Evolutionary conservation across 1,140 invertebrate species (phyloP), one percentile per base, ranked within the genome.

Genomic region (Lysiphlebus fabarum): DNA sequence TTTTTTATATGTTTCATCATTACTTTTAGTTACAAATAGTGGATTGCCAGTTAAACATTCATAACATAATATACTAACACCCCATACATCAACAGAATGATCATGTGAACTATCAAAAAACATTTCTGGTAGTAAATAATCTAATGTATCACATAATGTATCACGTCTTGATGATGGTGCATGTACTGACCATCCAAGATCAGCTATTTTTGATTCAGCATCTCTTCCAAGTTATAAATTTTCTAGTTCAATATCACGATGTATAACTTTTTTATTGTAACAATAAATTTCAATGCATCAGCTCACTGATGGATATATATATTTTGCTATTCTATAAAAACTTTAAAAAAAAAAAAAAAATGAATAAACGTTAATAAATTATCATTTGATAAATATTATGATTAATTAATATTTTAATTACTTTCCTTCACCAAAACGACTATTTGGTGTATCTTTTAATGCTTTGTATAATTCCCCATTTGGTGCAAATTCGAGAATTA

Each of bases 51-150:
- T 89, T 8, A 98, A 75, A 67, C 95, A 87, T 76, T 98, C 95
- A 67, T 92, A 98, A 67, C 90, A 92, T 0, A 97, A 79, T 7
- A 98, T 90, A 5, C 95, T 95, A 38, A 96, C 80, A 70, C 92
- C 93, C 95, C 95, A 98, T 14, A 95, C 82, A 77, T 98, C 95
- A 0, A 96, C 93, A 41, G 84, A 85, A 67, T 89, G 85, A 64
- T 91, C 90, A 67, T 98, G 93, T 0, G 87, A 84, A 64, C 89
- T 85, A 1, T 90, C 90, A 64, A 84, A 77, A 56, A 88, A 87
- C 94, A 98, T 98, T 82, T 98, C 95, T 12, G 95, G 95, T n/a
- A 93, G 91, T 48, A 96, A 82, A 78, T 98, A 98, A 80, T 98
- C 95, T 51, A 97, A 78, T 1, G 95, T 98, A 5, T 95, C 95